These are phyloP conservation scores for Isotomurus palustris DNA, from an alignment of 2,888 invertebrate species.

Conservation along the genomic window DNA sequence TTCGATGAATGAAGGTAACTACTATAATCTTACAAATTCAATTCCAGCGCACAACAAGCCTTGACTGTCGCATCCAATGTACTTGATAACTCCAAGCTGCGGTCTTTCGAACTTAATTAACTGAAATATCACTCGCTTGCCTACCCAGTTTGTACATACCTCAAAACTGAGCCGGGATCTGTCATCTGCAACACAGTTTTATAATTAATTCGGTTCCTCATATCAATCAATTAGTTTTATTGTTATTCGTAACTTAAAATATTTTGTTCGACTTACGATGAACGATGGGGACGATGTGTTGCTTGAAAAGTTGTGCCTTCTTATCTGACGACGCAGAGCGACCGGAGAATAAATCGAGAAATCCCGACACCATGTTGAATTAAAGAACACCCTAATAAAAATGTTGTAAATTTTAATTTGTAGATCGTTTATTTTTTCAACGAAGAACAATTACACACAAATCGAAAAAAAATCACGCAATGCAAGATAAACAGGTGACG, in stretches of 20 bases:
- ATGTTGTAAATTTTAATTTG: too few relatives aligned
- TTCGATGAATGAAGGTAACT: too few relatives aligned
- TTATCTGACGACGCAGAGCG: slow-evolving; percentile 22
- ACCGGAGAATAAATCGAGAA: slow-evolving; percentile 27
- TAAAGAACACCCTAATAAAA: too few relatives aligned
- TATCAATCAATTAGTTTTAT: not conserved
- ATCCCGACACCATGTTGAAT: slow-evolving; percentile 27
- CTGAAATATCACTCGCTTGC: slow-evolving; percentile 20
- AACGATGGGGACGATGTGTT: slow-evolving; percentile 21
- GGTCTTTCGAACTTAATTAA: slow-evolving; percentile 29
- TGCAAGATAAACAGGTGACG: too few relatives aligned
- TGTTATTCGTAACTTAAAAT: not conserved
- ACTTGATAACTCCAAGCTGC: slow-evolving; percentile 29
- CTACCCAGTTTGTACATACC: slow-evolving; percentile 31
- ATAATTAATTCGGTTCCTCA: too few relatives aligned
- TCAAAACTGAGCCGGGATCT: slow-evolving; percentile 22
- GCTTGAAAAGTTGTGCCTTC: slow-evolving; percentile 17
- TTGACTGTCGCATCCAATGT: slow-evolving; percentile 28
- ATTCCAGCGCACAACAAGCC: slow-evolving; percentile 34
- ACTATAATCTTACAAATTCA: slow-evolving; percentile 35
- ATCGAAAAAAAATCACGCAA: too few relatives aligned
- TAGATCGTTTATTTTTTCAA: too few relatives aligned
- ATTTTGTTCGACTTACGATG: slow-evolving; percentile 15
- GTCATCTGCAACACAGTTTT: slow-evolving; percentile 9
- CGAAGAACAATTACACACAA: too few relatives aligned